Evolutionary conservation across 2,797 vertebrate genomes (phyloP), one percentile per base, ranked within the genome.

Genomic region (Pipistrellus kuhlii): DNA sequence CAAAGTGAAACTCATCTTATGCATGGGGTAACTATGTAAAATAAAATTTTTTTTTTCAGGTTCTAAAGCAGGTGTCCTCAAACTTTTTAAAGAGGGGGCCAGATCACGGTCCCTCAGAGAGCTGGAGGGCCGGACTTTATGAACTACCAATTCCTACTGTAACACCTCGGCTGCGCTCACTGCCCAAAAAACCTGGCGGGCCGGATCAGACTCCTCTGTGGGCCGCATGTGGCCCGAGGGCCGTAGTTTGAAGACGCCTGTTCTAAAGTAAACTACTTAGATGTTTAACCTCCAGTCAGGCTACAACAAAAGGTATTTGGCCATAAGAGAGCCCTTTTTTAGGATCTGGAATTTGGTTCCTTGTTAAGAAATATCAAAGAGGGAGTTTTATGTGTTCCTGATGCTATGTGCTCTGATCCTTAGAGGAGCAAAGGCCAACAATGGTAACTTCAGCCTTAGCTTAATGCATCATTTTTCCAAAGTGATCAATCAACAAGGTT

Each of bases 251-350:
- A n/a, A n/a, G n/a, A n/a, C n/a, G n/a, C n/a, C n/a, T n/a, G 5
- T 94, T 96, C 51, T 46, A 80, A 59, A 75, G 32, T 62, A 86
- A 86, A 59, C 68, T 55, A 48, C 20, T 62, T 94, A 55, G n/a
- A 73, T 57, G 62, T 91, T 64, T 35, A 85, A 94, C 23, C 3
- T 69, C 14, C 10, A 68, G 6, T 23, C n/a, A 91, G 9, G 30
- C 21, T 90, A 62, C 13, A 80, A 53, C 17, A 68, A 81, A 71
- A 84, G 21, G 6, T n/a, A 53, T 35, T 82, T 38, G 23, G 23
- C 53, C 41, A 55, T 21, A 66, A 6, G 44, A 76, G 35, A 77
- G 25, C 62, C 4, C 25, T 27, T 30, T 21, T 41, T 3, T 3
- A 85, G 6, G 13, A 75, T 81, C 38, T 57, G 10, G 8, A 87